phyloP scores from a whole-genome alignment of 2,797 vertebrate species.

The Salarias fasciatus region DNA sequence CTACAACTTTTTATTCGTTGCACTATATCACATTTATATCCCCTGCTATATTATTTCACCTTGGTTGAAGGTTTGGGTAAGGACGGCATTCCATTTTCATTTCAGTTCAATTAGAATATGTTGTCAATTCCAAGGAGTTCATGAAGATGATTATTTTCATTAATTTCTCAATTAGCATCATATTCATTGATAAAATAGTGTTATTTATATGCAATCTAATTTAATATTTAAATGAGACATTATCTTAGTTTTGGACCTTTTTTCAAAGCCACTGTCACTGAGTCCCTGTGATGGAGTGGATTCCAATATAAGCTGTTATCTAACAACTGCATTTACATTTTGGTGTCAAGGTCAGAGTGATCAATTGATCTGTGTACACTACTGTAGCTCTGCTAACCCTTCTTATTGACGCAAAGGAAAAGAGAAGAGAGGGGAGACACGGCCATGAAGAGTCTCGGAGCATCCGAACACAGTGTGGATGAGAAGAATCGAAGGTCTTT shows the following conservation, averaged over 20 bases:
- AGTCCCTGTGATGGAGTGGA: conserved; percentile 28
- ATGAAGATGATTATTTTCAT: background rate
- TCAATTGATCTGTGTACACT: conserved; percentile 56
- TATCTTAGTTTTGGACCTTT: conserved; percentile 2
- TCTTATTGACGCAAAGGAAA: conserved; percentile 23
- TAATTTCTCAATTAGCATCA: background rate
- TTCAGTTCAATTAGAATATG: conserved; percentile 18
- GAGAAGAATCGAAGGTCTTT: too few species aligned
- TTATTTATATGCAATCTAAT: conserved; percentile 1
- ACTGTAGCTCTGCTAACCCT: conserved; percentile 32
- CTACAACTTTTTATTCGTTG: conserved; percentile 60
- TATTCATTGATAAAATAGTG: background rate
- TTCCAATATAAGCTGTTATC: conserved; percentile 33
- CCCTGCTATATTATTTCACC: conserved; percentile 50
- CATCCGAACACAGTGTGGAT: too few species aligned
- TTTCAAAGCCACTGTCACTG: background rate
- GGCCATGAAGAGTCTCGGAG: too few species aligned
- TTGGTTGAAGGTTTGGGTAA: conserved; percentile 46
- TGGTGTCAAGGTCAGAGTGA: conserved; percentile 42
- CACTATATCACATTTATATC: conserved; percentile 70
- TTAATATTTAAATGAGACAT: conserved; percentile 10
- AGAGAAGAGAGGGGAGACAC: background rate
- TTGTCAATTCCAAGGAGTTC: conserved; percentile 13
- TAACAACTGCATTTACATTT: conserved; percentile 57
- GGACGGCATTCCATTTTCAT: conserved; percentile 40